phyloP scores from a whole-genome alignment of 2,113 vertebrate species.

The Gyps fulvus region DNA sequence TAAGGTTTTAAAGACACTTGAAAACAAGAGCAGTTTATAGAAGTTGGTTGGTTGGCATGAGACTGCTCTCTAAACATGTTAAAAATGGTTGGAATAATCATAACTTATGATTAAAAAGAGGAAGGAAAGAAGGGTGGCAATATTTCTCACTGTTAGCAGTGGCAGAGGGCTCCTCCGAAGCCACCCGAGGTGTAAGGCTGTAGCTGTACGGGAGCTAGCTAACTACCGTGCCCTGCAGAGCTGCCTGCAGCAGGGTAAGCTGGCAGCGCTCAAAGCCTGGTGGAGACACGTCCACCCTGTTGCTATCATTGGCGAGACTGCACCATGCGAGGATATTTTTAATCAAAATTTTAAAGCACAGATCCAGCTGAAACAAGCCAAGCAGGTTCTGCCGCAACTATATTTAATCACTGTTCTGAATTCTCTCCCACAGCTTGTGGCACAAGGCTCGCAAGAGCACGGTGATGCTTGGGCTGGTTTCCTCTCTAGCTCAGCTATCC shows the following conservation, averaged over 20 bases:
- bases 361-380: neutral
- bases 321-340: neutral
- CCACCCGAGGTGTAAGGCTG: fast-evolving
- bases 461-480: neutral
- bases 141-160: neutral
- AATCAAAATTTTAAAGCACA: neutral
- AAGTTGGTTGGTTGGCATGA: neutral
- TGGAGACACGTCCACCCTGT: fast-evolving
- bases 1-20: neutral
- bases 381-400: constrained; percentile 29
- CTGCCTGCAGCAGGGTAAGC: neutral
- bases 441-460: neutral
- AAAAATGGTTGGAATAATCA: neutral
- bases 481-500: neutral
- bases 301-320: fast-evolving
- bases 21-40: neutral
- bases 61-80: neutral
- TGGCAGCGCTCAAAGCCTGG: neutral
- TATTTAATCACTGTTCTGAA: neutral
- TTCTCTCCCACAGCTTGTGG: neutral
- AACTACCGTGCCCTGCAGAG: fast-evolving
- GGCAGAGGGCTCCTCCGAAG: neutral
- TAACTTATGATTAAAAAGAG: neutral
- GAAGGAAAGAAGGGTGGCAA: neutral
- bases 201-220: fast-evolving